Base-by-base conservation (phyloP, 2,113 vertebrate genomes). In the Colius striatus region DNA sequence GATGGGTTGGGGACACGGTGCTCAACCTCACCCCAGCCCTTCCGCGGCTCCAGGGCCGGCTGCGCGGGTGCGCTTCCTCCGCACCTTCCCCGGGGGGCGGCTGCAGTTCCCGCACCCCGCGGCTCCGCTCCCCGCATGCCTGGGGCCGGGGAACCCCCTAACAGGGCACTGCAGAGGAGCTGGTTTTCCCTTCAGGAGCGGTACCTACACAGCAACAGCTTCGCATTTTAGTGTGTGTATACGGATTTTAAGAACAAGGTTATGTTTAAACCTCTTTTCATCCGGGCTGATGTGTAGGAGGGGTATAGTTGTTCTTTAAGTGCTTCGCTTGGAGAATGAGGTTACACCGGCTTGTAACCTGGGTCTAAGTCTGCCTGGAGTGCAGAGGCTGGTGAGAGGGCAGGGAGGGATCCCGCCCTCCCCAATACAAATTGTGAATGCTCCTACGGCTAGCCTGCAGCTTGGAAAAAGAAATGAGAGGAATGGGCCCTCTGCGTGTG, bases 171-270 rank as follows among this genome's bases (percentile, higher is more conserved):
- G 38, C 45, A 32, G 66, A n/a, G 20, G 8, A 65, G 16, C 8
- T 6, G 2, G 11, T 9, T 77, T 29, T 2, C 16, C 30, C 14
- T 6, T 38, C 9, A 7, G 47, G 6, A 82, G 30, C 2, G 0
- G 32, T 10, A 15, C 14, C 8, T 15, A 27, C 53, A 8, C 1
- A 57, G 23, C 32, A 61, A 13, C 7, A 12, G 51, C 16, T 61
- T 29, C 34, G 0, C 14, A 2, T 43, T 76, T 81, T 9, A 2
- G 2, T 20, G 50, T 11, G 0, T 2, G 13, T 13, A 3, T 34
- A 27, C 2, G 47, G 36, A 21, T 73, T 76, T 82, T 62, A 45
- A 70, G n/a, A 47, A 20, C 18, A 21, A 68, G n/a, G 38, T 32
- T 50, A 6, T 45, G 16, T 89, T 87, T 73, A 67, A 84, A 61